Evolutionary conservation across 2,113 vertebrate genomes (phyloP).

Genomic region (Amphiprion ocellaris): DNA sequence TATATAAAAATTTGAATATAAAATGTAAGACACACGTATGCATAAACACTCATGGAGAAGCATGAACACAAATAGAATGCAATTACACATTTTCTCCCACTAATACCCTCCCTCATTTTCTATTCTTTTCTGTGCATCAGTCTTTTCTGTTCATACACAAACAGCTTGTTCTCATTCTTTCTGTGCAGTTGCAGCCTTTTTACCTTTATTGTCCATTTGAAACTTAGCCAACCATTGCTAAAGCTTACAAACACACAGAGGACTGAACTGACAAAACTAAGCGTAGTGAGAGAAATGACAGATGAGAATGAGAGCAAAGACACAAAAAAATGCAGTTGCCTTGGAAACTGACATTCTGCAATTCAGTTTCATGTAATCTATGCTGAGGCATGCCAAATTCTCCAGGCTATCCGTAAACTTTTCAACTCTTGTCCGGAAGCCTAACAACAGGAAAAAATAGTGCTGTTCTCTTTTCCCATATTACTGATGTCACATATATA

Average conservation of each 20-base stretch:
- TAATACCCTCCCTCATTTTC: neutral
- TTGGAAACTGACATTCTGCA: slow-evolving; percentile 70
- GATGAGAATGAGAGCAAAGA: slow-evolving; percentile 56
- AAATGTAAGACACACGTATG: neutral
- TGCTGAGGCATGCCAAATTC: slow-evolving; percentile 42
- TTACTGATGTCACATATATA: slow-evolving; percentile 25
- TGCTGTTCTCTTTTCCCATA: neutral
- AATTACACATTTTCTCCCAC: neutral
- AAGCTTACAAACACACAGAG: slow-evolving; percentile 36
- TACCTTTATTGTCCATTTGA: slow-evolving; percentile 22
- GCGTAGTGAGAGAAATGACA: slow-evolving; percentile 38
- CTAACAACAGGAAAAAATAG: neutral
- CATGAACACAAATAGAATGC: neutral
- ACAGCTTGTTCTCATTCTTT: neutral
- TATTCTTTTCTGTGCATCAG: neutral
- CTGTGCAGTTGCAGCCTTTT: slow-evolving; percentile 15
- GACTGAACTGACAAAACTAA: slow-evolving; percentile 38
- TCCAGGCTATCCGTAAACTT: slow-evolving; percentile 58
- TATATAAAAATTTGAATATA: no score
- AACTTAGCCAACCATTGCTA: slow-evolving; percentile 31
- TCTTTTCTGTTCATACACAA: neutral
- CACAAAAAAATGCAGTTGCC: slow-evolving; percentile 68
- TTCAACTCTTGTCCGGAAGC: slow-evolving; percentile 39
- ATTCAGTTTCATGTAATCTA: slow-evolving; percentile 67
- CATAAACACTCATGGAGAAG: slow-evolving; percentile 1